Base-by-base conservation (phyloP, 2,113 vertebrate genomes). In the Cochlearius cochlearius region DNA sequence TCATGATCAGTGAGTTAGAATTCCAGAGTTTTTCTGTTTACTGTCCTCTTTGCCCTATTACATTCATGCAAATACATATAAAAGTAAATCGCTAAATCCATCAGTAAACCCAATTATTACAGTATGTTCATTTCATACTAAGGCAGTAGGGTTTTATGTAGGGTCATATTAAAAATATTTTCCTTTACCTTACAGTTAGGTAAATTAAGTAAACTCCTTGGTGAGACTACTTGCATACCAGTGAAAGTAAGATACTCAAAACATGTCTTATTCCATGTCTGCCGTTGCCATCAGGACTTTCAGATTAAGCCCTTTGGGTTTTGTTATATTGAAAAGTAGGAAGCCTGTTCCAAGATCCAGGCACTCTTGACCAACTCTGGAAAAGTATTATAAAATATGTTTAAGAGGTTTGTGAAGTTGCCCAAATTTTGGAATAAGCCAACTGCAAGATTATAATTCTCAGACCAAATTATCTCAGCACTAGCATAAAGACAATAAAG, bases 1-100 rank as follows among this genome's bases (percentile, higher is more conserved):
- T 86, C 10, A 1, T 0, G 0, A 14, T 52, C 43, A 52, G 3
- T 4, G 38, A 64, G 26, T 49, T 45, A 71, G 9, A 50, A 39
- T 87, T 71, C 11, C 23, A 22, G 10, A 22, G 21, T 56, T 63
- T 30, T 34, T 77, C 19, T 66, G 0, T 41, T 83, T 60, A 16
- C 27, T 63, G 18, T 25, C 11, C 8, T 58, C 23, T 64, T 60
- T 34, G 18, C 34, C 7, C 34, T 53, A 0, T 69, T 52, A n/a
- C 22, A 19, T 62, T 59, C 1, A 43, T 32, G 41, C 22, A 66
- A 36, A 27, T 34, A 30, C 2, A 7, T 36, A 4, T 8, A 43
- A 7, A 36, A 47, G 45, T 60, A 34, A 63, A 22, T 52, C 0
- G 26, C 18, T 15, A 15, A 81, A 59, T 59, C 38, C 45, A 29